phyloP scores from a whole-genome alignment of 2,113 vertebrate species.

The Phyllostomus discolor region DNA sequence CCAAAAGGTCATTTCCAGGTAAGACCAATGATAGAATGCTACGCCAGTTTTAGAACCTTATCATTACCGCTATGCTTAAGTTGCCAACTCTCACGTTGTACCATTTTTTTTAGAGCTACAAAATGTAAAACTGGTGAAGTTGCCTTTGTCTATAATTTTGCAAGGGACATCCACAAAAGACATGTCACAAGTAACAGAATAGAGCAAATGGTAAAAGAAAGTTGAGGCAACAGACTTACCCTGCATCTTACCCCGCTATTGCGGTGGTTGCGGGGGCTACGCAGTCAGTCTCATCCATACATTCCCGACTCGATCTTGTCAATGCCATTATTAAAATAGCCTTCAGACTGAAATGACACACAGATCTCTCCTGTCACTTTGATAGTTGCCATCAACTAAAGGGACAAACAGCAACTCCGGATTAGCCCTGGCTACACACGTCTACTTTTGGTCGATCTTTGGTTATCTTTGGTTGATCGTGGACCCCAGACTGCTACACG shows the following conservation, averaged over 20 bases:
- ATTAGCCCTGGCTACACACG: not conserved
- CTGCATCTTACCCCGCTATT: not conserved
- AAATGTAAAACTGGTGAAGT: slow-evolving; percentile 11
- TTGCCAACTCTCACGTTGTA: not conserved
- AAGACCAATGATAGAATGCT: slow-evolving; percentile 21
- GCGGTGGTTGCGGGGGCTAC: not conserved
- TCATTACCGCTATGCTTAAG: not conserved
- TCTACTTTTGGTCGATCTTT: not conserved
- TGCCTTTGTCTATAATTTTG: slow-evolving; percentile 29
- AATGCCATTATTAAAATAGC: slow-evolving; percentile 29
- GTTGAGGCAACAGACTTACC: not conserved
- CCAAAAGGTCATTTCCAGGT: slow-evolving; percentile 31
- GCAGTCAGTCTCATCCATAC: not conserved
- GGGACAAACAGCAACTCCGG: not conserved
- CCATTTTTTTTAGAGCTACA: not conserved
- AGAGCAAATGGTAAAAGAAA: slow-evolving; percentile 1
- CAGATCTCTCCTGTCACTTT: not conserved
- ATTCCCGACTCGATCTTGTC: not conserved
- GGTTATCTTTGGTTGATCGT: not conserved
- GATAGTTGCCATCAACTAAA: not conserved
- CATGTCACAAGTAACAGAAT: slow-evolving; percentile 42
- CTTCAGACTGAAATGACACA: not conserved
- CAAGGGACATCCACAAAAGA: not conserved
- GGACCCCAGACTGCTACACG: not conserved
- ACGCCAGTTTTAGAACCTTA: not conserved